Percentiles rank a stretch among this genome's conserved stretches.
Conservation (phyloP, 2,888 invertebrate species). For the Pterobdella sp. region DNA sequence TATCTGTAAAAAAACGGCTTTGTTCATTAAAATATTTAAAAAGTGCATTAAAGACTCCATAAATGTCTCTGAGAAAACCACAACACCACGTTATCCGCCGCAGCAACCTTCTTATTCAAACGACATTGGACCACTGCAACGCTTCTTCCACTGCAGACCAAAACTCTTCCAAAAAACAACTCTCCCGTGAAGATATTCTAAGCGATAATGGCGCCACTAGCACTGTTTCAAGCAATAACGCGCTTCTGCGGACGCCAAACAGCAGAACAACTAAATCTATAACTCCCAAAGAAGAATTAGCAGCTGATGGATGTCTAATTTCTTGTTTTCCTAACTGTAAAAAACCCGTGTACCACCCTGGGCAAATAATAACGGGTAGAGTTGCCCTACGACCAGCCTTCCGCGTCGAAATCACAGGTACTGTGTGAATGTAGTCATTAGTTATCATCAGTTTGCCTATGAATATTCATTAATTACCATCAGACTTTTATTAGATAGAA, state of each 20-base stretch:
- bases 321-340: constrained; percentile 32
- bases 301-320: constrained; percentile 18
- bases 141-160: not conserved
- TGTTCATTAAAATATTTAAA: too few relatives aligned
- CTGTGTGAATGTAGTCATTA: too few relatives aligned
- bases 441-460: too few relatives aligned
- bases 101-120: not conserved
- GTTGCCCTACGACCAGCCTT: constrained; percentile 28
- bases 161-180: not conserved
- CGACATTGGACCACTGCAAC: not conserved
- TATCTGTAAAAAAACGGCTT: too few relatives aligned
- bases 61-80: not conserved
- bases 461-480: too few relatives aligned
- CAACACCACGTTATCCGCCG: not conserved
- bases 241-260: not conserved
- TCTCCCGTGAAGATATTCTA: not conserved
- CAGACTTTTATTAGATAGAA: too few relatives aligned
- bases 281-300: not conserved
- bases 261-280: not conserved
- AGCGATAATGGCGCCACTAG: not conserved
- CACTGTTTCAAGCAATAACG: not conserved
- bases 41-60: not conserved
- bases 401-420: constrained; percentile 29
- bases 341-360: constrained; percentile 28
- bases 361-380: constrained; percentile 29